Base-by-base conservation (phyloP, 1,140 invertebrate genomes). In the Pseudomyrmex gracilis region DNA sequence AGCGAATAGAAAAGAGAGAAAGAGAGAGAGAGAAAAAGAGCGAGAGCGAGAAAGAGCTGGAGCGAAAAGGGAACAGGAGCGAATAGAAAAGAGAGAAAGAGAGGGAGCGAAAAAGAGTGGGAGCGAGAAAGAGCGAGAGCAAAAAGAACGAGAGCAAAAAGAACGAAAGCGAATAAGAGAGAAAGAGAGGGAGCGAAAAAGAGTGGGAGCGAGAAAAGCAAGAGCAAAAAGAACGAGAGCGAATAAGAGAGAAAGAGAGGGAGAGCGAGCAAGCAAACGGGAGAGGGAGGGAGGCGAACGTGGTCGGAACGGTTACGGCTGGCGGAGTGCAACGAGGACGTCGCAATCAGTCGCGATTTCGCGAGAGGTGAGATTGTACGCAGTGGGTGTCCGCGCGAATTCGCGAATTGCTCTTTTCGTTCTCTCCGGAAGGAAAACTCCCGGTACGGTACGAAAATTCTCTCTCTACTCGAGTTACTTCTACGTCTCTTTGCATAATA, bases 321-420 rank as follows among this genome's bases (percentile, higher is more conserved):
- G 51, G 45, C 57, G 49, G 45, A 61, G 57, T 63, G 68, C 57
- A 82, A 77, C 74, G 74, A 77, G 64, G 74, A 77, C 74, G 61
- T 43, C 22, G 49, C 63, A 34, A 77, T 77, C 73, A 67, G 73
- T 77, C 24, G 73, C 47, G 73, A 24, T 77, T 77, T 77, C 63
- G 74, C 63, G 61, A 67, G 63, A 77, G 63, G 74, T 51, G 63
- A 77, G 74, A 63, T 43, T 68, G 67, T 67, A 22, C 17, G n/a
- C 10, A 13, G 55, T 15, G 34, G 24, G 34, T 49, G 73, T 45
- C 55, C 47, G 17, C 47, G 17, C 13, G 49, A 22, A 68, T 68
- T 45, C 74, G 47, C 17, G 17, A 77, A 34, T 34, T 5, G 34
- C 74, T 77, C 20, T 47, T 22, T 17, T 66, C 47, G 15, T 9